phyloP scores from a whole-genome alignment of 1,140 invertebrate species.

The Pseudomyrmex gracilis region DNA sequence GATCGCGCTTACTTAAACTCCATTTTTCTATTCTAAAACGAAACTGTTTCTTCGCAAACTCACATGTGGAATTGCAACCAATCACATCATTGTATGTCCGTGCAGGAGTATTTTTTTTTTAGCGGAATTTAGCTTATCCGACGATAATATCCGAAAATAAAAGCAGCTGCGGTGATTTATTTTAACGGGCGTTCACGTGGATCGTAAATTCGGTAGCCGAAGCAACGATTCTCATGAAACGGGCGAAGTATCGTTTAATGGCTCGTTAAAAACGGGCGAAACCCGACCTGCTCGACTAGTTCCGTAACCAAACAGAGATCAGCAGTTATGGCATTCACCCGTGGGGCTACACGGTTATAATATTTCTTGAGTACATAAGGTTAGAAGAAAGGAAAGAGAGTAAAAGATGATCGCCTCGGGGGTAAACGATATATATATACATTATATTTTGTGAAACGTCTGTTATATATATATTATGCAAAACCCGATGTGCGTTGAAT shows the following conservation, averaged over 20 bases:
- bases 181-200: background rate
- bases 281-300: conserved; percentile 43
- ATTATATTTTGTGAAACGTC: conserved; percentile 22
- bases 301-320: conserved; percentile 59
- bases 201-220: conserved; percentile 34
- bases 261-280: conserved; percentile 66
- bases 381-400: background rate
- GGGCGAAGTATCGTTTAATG: conserved; percentile 64
- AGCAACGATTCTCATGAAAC: conserved; percentile 41
- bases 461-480: conserved; percentile 39
- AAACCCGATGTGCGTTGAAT: conserved; percentile 6
- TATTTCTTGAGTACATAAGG: conserved; percentile 54
- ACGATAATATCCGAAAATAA: background rate
- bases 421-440: conserved; percentile 26
- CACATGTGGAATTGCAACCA: too few relatives aligned
- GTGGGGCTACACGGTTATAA: conserved; percentile 60
- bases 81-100: background rate
- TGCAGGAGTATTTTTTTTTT: background rate
- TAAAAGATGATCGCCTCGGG: conserved; percentile 47
- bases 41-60: background rate
- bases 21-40: background rate
- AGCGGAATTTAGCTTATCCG: background rate
- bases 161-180: conserved; percentile 18
- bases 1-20: background rate
- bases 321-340: conserved; percentile 62